Evolutionary conservation across 1,140 invertebrate species (phyloP).

Genomic region (Hycleus phaleratus): DNA sequence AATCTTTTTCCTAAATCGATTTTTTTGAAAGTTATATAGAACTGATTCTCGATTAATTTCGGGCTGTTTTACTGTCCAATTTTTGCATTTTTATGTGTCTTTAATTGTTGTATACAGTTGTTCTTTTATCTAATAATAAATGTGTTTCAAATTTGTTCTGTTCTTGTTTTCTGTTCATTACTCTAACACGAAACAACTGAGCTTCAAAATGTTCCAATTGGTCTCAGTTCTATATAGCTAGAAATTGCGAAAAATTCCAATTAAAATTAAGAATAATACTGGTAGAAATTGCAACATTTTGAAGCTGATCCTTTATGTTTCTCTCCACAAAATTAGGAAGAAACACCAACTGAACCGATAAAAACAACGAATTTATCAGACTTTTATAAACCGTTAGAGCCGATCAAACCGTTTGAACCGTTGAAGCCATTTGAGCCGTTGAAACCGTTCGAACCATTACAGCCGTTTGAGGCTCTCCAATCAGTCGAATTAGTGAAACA

Average conservation of each 20-base stretch:
- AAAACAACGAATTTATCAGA: slow-evolving; percentile 18
- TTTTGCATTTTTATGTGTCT: slow-evolving; percentile 5
- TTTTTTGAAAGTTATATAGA: slow-evolving; percentile 38
- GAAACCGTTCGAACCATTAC: slow-evolving; percentile 27
- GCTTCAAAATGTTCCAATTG: slow-evolving; percentile 37
- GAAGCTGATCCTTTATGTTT: slow-evolving; percentile 29
- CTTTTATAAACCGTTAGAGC: slow-evolving; percentile 14
- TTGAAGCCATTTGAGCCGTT: slow-evolving; percentile 27
- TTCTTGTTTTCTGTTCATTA: slow-evolving; percentile 27
- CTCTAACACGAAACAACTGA: slow-evolving; percentile 14
- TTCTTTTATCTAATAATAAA: slow-evolving; percentile 12
- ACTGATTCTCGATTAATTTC: slow-evolving; percentile 30
- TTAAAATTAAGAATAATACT: slow-evolving; percentile 1
- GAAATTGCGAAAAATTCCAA: slow-evolving; percentile 9
- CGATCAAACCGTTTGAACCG: slow-evolving; percentile 17
- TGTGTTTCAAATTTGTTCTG: slow-evolving; percentile 18
- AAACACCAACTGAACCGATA: background rate
- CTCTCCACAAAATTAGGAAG: background rate
- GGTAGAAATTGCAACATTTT: slow-evolving; percentile 30
- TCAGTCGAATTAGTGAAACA: slow-evolving; percentile 31
- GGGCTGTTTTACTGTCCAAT: slow-evolving; percentile 14
- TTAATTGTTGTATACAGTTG: slow-evolving; percentile 16
- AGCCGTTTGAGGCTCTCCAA: slow-evolving; percentile 32
- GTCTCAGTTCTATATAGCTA: slow-evolving; percentile 42
- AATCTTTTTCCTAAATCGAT: too few relatives aligned